Conservation (phyloP, 2,113 vertebrate genomes). For the Megaceryle torquata region DNA sequence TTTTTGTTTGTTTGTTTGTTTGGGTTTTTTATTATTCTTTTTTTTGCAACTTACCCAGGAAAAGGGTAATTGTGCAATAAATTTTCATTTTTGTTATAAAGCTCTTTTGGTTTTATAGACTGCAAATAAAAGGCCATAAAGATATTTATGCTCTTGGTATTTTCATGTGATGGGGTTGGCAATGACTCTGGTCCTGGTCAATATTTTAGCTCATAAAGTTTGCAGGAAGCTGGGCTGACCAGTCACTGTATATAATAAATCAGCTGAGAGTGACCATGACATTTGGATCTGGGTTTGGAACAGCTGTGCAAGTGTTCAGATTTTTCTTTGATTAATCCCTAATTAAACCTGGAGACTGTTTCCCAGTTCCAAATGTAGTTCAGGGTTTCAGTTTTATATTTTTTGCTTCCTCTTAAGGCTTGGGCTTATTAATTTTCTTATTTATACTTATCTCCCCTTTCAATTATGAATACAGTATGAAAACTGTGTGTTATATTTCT, state of each 20-base stretch:
- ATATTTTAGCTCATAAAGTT: constrained; percentile 9
- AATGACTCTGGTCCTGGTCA: not conserved
- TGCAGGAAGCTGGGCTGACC: not conserved
- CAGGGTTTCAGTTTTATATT: not conserved
- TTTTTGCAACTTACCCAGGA: not conserved
- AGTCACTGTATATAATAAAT: not conserved
- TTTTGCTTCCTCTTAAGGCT: not conserved
- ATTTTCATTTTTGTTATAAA: constrained; percentile 39
- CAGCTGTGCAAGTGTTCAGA: not conserved
- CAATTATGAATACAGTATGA: not conserved
- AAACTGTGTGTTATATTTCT: not conserved
- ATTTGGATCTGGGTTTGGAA: constrained; percentile 1
- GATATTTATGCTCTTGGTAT: constrained; percentile 29
- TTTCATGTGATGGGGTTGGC: not conserved
- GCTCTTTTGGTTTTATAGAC: constrained; percentile 2
- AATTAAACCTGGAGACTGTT: not conserved
- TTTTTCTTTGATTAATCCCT: not conserved
- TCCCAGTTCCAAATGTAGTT: not conserved
- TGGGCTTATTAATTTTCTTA: not conserved
- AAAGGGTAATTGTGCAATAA: constrained; percentile 28
- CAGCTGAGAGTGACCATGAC: not conserved
- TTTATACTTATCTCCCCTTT: not conserved
- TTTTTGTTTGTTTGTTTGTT: not conserved
- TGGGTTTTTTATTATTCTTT: not conserved
- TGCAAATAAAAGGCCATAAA: constrained; percentile 24